Evolutionary conservation across 1,140 invertebrate species (phyloP).

Genomic region (Formica selysi): DNA sequence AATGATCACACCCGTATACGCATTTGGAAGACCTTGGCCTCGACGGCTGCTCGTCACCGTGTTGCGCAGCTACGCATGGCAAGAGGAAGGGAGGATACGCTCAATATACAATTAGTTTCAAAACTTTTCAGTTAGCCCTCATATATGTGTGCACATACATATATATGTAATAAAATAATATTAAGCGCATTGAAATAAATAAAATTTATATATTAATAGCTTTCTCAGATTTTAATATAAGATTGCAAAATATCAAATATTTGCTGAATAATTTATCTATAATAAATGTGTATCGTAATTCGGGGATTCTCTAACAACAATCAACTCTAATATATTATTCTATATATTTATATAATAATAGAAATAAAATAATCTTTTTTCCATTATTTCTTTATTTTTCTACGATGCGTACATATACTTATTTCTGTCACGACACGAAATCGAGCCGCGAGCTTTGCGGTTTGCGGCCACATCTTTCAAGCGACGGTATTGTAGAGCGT

Average conservation of each 20-base stretch:
- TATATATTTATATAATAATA: too few relatives aligned
- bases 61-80: not conserved
- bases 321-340: too few relatives aligned
- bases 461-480: conserved; percentile 23
- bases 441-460: not conserved
- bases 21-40: conserved; percentile 28
- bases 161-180: not conserved
- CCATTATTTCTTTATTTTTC: too few relatives aligned
- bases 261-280: too few relatives aligned
- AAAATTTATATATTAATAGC: not conserved
- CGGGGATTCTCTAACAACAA: too few relatives aligned
- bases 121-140: not conserved
- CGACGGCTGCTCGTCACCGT: not conserved
- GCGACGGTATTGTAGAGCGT: not conserved
- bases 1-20: not conserved
- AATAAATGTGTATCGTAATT: too few relatives aligned
- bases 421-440: not conserved
- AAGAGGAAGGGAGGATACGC: not conserved
- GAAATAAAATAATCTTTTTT: too few relatives aligned
- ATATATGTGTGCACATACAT: not conserved
- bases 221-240: too few relatives aligned
- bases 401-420: too few relatives aligned
- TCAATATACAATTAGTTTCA: not conserved
- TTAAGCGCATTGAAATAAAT: not conserved
- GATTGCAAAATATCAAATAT: too few relatives aligned